Conservation (phyloP, 2,797 vertebrate genomes). For the Epinephelus awoara region DNA sequence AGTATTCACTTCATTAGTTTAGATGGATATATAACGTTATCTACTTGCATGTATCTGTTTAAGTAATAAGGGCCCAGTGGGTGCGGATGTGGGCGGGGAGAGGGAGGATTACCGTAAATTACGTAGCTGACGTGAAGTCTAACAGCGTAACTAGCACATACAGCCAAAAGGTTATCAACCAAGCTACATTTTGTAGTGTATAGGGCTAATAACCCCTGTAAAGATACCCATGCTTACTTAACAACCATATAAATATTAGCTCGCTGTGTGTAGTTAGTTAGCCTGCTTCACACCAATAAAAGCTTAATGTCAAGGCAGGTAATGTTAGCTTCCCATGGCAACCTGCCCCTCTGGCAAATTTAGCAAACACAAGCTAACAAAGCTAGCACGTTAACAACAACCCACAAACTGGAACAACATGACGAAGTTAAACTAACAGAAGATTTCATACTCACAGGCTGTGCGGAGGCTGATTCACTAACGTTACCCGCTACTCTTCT, state of each 20-base stretch:
- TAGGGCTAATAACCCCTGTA: neutral
- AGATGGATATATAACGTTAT: neutral
- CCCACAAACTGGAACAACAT: neutral
- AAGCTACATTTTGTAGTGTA: rapidly evolving
- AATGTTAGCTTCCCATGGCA: neutral
- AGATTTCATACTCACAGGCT: slow-evolving; percentile 12
- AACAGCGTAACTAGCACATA: neutral
- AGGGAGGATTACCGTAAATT: neutral
- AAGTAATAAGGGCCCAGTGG: neutral
- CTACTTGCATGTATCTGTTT: neutral
- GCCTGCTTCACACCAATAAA: neutral
- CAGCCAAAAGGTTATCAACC: neutral
- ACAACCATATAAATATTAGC: neutral
- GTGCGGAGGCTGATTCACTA: neutral
- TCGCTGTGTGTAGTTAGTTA: neutral
- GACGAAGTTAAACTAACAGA: rapidly evolving
- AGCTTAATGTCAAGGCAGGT: no score
- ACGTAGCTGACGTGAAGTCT: neutral
- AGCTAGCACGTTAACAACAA: neutral
- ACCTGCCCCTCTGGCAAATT: neutral
- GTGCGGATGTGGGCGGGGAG: neutral
- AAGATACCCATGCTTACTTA: rapidly evolving
- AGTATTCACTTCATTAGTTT: no score
- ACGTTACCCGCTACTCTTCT: neutral
- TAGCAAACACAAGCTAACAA: neutral